Base-by-base conservation (phyloP, 2,888 invertebrate species). In the Sinhomidia bicolor region DNA sequence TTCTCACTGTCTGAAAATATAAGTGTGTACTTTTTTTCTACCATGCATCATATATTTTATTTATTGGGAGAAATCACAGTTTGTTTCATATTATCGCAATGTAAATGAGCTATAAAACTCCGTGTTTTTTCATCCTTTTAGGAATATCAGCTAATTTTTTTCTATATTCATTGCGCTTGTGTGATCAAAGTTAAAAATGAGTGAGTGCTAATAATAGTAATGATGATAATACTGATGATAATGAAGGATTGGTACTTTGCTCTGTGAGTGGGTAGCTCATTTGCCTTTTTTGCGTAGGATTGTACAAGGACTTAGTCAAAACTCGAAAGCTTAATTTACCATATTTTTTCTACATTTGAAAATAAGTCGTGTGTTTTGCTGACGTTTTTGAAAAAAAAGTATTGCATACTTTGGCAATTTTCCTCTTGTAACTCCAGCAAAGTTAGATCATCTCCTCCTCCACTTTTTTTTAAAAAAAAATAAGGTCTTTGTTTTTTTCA, bases 21-120 rank as follows among this genome's bases (percentile, higher is more conserved):
- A 83, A 29, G 17, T 82, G 60, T n/a, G n/a, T n/a, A n/a, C n/a
- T n/a, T n/a, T n/a, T 26, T 65, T 65, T 44, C 20, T 65, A 65
- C 44, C 65, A 81, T 54, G 81, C 76, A 78, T 78, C 78, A 65
- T 78, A 62, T 85, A 51, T 78, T 65, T 65, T 65, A 78, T 78
- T 85, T 85, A 78, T 78, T 78, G 29, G 62, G 85, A 78, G 84
- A 85, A 85, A 78, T 85, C 76, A 76, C 47, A 76, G 23, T 47
- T 29, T 78, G 3, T 68, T 36, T 68, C 36, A 36, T 36, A 47
- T 47, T 7, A 47, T 47, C 5, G n/a, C 47, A 68, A 17, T 36
- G n/a, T 68, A 62, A 62, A 62, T 62, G n/a, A 29, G 32, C 65
- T 36, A 68, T 68, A 36, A 68, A 65, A 68, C 9, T 62, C 29